A percentile compares a stretch with the other conserved stretches of the same genome.
Conservation (phyloP, 2,888 invertebrate species). For the Blastobasis adustella region DNA sequence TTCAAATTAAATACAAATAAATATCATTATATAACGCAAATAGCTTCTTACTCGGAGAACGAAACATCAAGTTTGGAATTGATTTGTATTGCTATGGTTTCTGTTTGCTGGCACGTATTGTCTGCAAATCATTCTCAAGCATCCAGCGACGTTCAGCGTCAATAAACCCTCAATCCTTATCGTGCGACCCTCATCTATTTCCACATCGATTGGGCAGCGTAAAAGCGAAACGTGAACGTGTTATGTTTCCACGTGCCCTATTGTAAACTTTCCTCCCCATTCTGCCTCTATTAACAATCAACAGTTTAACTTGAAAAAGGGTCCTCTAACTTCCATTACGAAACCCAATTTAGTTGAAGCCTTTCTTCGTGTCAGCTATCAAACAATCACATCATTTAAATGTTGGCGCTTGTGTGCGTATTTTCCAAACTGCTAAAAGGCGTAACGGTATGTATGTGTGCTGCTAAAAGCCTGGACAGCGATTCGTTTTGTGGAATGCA, state of each 20-base stretch:
- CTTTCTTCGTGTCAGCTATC: constrained; percentile 2
- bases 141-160: constrained; percentile 17
- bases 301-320: constrained; percentile 46
- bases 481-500: no score
- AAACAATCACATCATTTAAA: background rate
- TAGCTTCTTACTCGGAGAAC: no score
- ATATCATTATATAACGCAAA: no score
- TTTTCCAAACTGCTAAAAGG: no score
- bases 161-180: constrained; percentile 20
- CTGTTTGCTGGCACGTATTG: background rate
- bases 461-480: no score
- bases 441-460: no score
- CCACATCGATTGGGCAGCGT: constrained; percentile 43
- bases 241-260: constrained; percentile 54
- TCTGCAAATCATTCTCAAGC: background rate
- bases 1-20: no score
- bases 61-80: no score
- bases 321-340: constrained; percentile 17
- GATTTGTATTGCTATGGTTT: background rate
- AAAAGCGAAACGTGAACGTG: constrained; percentile 54
- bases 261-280: constrained; percentile 54
- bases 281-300: constrained; percentile 41
- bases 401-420: no score
- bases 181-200: constrained; percentile 20
- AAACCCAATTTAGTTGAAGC: constrained; percentile 17